These are phyloP conservation scores for Oxystoma pomonae DNA, from an alignment of 2,888 invertebrate species.

Conservation along the genomic window DNA sequence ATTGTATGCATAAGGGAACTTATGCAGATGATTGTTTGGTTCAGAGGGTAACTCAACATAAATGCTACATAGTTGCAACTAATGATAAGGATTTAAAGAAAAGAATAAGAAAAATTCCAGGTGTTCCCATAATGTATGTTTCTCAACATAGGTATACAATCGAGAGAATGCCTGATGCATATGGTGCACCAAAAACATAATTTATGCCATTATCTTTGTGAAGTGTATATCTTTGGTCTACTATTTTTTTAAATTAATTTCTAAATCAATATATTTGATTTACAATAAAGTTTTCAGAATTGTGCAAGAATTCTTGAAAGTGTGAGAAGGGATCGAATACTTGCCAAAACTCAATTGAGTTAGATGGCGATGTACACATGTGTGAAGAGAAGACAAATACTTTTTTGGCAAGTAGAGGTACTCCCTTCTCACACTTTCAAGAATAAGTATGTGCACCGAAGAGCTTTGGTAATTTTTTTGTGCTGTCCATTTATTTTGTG, in stretches of 20 bases:
- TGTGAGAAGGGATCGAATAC: too few relatives aligned
- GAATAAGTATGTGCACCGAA: too few relatives aligned
- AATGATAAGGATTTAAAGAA: conserved; percentile 97
- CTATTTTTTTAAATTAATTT: not conserved
- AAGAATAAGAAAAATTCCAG: conserved; percentile 94
- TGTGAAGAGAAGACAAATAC: too few relatives aligned
- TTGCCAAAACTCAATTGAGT: too few relatives aligned
- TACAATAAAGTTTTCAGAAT: not conserved
- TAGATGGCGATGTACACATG: too few relatives aligned
- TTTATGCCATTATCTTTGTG: not conserved
- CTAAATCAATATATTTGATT: too few relatives aligned
- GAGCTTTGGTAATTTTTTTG: too few relatives aligned
- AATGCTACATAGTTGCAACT: conserved; percentile 98
- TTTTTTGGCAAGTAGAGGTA: too few relatives aligned
- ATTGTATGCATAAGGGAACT: conserved; percentile 94
- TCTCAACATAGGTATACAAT: conserved; percentile 90
- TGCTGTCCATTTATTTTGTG: too few relatives aligned
- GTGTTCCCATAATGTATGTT: conserved; percentile 98
- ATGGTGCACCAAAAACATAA: conserved; percentile 76
- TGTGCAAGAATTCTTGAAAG: too few relatives aligned
- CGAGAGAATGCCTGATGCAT: conserved; percentile 98
- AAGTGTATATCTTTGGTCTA: not conserved
- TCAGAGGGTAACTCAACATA: conserved; percentile 94
- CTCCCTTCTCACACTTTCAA: too few relatives aligned
- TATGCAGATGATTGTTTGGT: conserved; percentile 99